Evolutionary conservation across 2,113 vertebrate species (phyloP).

Genomic region (Rhipidura dahli): DNA sequence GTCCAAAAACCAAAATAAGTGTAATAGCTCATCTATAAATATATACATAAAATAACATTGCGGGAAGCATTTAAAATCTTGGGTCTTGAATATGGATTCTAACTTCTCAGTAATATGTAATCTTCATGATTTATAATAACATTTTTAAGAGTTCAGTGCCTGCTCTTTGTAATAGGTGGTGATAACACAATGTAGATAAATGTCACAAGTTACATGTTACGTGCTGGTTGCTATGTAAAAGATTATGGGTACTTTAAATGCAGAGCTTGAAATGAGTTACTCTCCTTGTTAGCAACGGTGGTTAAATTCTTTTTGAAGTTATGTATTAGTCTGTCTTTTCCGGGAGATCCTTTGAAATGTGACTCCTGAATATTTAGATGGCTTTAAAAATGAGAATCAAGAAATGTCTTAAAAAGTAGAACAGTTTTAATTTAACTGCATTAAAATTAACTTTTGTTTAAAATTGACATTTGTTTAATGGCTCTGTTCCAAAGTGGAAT

Average conservation of each 20-base stretch:
- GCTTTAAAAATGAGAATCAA: background rate
- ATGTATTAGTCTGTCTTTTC: background rate
- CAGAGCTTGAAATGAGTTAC: constrained; percentile 40
- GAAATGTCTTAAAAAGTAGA: background rate
- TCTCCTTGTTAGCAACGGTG: background rate
- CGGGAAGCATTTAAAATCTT: background rate
- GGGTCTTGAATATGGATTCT: background rate
- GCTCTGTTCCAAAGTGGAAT: background rate
- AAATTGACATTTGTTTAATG: background rate
- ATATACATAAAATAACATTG: background rate
- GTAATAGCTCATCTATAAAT: constrained; percentile 48
- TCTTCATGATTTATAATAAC: constrained; percentile 1
- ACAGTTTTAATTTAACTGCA: background rate
- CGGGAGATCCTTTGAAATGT: background rate
- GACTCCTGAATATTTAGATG: background rate
- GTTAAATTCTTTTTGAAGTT: background rate
- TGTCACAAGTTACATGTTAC: background rate
- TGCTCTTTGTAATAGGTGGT: constrained; percentile 17
- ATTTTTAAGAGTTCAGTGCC: constrained; percentile 24
- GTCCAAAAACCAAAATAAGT: background rate
- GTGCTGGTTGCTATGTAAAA: background rate
- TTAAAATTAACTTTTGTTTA: background rate
- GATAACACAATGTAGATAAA: constrained; percentile 35
- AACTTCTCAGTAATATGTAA: constrained; percentile 4
- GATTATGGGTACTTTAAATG: constrained; percentile 9